Conservation (phyloP, 2,888 invertebrate species). For the Ligdia adustata region DNA sequence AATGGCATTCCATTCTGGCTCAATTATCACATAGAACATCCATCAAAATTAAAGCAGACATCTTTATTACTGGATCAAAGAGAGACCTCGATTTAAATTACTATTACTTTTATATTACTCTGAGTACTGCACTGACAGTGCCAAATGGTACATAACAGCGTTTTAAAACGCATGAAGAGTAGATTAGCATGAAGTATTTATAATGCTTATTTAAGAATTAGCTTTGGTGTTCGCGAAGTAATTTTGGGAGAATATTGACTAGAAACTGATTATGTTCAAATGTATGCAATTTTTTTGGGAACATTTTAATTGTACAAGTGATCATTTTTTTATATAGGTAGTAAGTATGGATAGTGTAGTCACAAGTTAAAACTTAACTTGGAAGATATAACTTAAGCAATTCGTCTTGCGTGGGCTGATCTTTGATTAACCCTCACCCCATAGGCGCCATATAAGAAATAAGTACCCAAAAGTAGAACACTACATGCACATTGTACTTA, state of each 20-base stretch:
- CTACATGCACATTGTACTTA: no score
- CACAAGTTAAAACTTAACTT: no score
- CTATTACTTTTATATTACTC: constrained; percentile 26
- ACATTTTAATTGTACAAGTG: no score
- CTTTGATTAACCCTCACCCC: no score
- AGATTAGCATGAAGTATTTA: constrained; percentile 10
- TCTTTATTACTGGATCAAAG: constrained; percentile 51
- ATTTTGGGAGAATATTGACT: constrained; percentile 10
- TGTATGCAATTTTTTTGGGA: constrained; percentile 15
- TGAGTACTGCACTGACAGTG: constrained; percentile 15
- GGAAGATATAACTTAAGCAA: no score
- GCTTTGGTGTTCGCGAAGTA: constrained; percentile 7
- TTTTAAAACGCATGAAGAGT: constrained; percentile 15
- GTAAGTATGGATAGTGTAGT: no score
- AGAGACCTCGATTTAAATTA: constrained; percentile 26
- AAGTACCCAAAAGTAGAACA: no score
- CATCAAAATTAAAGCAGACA: constrained; percentile 57
- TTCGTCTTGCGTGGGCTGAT: no score
- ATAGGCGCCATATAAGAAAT: no score
- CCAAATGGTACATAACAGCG: constrained; percentile 23
- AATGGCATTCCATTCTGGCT: constrained; percentile 28
- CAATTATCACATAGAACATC: constrained; percentile 46
- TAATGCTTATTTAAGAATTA: constrained; percentile 11
- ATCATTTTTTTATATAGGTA: neutral
- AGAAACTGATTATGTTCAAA: neutral